phyloP scores from a whole-genome alignment of 2,113 vertebrate genomes.

The Callopanchax toddi region DNA sequence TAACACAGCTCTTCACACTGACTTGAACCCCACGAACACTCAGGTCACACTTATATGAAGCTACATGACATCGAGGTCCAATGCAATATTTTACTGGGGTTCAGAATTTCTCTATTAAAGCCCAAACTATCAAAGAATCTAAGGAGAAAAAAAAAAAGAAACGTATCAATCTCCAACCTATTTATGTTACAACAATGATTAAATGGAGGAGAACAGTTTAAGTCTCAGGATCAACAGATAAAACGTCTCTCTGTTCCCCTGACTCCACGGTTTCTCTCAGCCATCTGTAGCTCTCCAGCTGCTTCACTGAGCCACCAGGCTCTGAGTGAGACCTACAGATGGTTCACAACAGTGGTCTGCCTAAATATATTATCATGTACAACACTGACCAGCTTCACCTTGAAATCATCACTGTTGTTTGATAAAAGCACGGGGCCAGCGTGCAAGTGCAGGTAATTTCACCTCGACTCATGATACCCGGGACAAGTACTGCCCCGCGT shows the following conservation, averaged over 20 bases:
- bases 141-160: slow-evolving; percentile 3
- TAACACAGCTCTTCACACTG: slow-evolving; percentile 53
- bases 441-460: slow-evolving; percentile 56
- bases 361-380: slow-evolving; percentile 80
- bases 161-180: not conserved
- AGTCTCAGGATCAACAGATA: slow-evolving; percentile 38
- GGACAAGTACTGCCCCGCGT: slow-evolving; percentile 39
- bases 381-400: slow-evolving; percentile 79
- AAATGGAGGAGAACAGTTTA: not conserved
- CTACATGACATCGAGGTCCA: slow-evolving; percentile 33
- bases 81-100: slow-evolving; percentile 23
- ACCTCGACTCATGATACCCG: slow-evolving; percentile 57
- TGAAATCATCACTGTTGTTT: slow-evolving; percentile 59
- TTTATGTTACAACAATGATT: slow-evolving; percentile 28
- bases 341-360: slow-evolving; percentile 76
- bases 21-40: slow-evolving; percentile 47
- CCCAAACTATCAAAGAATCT: slow-evolving; percentile 10
- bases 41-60: slow-evolving; percentile 41
- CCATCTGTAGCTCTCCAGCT: slow-evolving; percentile 83
- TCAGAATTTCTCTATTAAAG: slow-evolving; percentile 36
- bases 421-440: slow-evolving; percentile 52
- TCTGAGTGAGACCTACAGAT: slow-evolving; percentile 70
- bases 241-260: slow-evolving; percentile 28
- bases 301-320: slow-evolving; percentile 76
- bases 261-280: slow-evolving; percentile 48